Conservation (phyloP, 2,113 vertebrate genomes). For the Sander vitreus region DNA sequence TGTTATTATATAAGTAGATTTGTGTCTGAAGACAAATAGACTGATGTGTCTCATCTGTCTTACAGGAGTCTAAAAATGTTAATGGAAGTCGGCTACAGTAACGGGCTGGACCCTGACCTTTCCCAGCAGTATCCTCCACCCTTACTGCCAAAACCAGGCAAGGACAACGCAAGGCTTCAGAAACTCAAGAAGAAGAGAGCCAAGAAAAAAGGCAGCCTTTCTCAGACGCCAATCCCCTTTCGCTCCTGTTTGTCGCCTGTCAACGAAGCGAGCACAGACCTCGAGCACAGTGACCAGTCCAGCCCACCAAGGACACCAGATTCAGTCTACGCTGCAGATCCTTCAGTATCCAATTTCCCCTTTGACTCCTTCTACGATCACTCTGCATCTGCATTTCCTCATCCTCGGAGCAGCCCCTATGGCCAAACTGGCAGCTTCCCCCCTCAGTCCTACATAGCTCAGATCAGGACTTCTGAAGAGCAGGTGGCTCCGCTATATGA, state of each 20-base stretch:
- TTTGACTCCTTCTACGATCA: constrained; percentile 63
- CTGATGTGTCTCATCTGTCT: constrained; percentile 55
- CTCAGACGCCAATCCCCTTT: constrained; percentile 82
- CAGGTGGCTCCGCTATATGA: constrained; percentile 78
- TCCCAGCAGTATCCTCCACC: constrained; percentile 85
- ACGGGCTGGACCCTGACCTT: constrained; percentile 70
- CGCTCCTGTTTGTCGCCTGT: constrained; percentile 91
- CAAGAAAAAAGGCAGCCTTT: constrained; percentile 82
- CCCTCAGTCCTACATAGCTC: constrained; percentile 41
- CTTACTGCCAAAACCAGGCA: constrained; percentile 90
- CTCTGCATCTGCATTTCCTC: constrained; percentile 77
- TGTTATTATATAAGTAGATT: background rate
- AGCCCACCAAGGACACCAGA: constrained; percentile 72
- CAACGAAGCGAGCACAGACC: constrained; percentile 90
- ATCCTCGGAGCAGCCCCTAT: constrained; percentile 61
- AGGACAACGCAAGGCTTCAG: constrained; percentile 91
- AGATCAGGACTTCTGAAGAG: constrained; percentile 63
- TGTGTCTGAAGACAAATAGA: background rate
- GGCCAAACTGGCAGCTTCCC: constrained; percentile 64
- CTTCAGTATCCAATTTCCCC: constrained; percentile 60
- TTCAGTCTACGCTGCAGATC: background rate
- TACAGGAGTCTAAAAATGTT: constrained; percentile 87
- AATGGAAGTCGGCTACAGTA: constrained; percentile 81
- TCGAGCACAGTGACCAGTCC: constrained; percentile 82
- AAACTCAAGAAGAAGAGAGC: constrained; percentile 89